These are phyloP conservation scores for Stichodactyla mertensii DNA, from an alignment of 64 coral and sea anemone genomes.

Conservation along the genomic window DNA sequence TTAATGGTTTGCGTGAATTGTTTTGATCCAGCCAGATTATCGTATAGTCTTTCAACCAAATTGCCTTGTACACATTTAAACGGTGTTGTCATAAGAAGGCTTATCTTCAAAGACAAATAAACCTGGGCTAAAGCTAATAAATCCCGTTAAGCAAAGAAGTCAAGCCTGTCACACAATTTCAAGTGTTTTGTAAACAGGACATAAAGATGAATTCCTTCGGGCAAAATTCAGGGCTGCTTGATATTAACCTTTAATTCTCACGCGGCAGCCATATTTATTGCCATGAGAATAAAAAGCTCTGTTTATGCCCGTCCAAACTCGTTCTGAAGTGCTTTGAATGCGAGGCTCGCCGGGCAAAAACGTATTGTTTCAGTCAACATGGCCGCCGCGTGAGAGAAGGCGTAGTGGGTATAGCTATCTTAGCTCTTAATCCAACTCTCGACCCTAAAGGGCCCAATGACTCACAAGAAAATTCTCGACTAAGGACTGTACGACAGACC, in stretches of 20 bases:
- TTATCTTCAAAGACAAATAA: conserved; percentile 2
- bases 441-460: no score
- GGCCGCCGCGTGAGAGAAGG: no score
- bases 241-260: not conserved
- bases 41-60: not conserved
- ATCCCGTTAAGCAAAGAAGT: not conserved
- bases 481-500: no score
- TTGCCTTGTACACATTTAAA: conserved; percentile 7
- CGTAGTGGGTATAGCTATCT: no score
- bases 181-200: conserved; percentile 12
- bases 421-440: no score
- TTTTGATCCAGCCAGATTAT: not conserved
- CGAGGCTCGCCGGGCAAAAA: no score
- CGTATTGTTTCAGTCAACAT: no score
- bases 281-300: no score
- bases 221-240: not conserved
- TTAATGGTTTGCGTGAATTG: not conserved
- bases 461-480: no score
- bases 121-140: not conserved
- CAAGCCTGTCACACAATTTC: not conserved
- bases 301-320: no score
- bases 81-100: not conserved
- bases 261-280: no score
- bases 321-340: no score
- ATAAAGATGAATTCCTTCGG: conserved; percentile 1